Evolutionary conservation across 2,888 invertebrate species (phyloP), one percentile per base, ranked within the genome.

Genomic region (Scelioninae gen. 1): DNA sequence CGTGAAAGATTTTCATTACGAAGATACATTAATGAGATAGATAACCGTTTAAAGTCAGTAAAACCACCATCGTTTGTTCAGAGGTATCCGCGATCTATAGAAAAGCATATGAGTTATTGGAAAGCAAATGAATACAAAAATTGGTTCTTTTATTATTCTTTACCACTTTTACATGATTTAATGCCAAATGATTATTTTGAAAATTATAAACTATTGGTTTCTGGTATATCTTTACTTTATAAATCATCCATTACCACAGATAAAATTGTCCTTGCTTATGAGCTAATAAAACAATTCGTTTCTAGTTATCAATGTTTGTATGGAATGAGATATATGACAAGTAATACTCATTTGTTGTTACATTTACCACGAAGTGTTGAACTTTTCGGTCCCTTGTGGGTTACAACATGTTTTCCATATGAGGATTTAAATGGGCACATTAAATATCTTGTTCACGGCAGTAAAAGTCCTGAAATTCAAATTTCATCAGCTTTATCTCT

Each of bases 61-160:
- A 56, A 34, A 49, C 79, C 65, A 38, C 80, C n/a, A n/a, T n/a
- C n/a, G n/a, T n/a, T n/a, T n/a, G n/a, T n/a, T n/a, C n/a, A n/a
- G n/a, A n/a, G n/a, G 23, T 23, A 15, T 13, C 77, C 76, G 3
- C 60, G 84, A 47, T 66, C 76, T 0, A 82, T 82, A 55, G 40
- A 38, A 29, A 38, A 58, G 11, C 81, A 84, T 32, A 58, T 77
- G n/a, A 40, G 32, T 11, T 84, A 77, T 29, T 82, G 82, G 77
- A 84, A 84, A 69, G 79, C 74, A 7, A 56, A 62, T 11, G 82
- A 84, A n/a, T n/a, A n/a, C n/a, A n/a, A n/a, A n/a, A n/a, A n/a
- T n/a, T n/a, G n/a, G n/a, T n/a, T n/a, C n/a, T 83, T 83, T 58
- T 74, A 79, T 60, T 79, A 69, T 76, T 83, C 76, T 10, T 29